Percentiles rank a stretch among this genome's conserved stretches.
Evolutionary conservation across 2,888 invertebrate genomes (phyloP).

Genomic region (Buathra laborator): DNA sequence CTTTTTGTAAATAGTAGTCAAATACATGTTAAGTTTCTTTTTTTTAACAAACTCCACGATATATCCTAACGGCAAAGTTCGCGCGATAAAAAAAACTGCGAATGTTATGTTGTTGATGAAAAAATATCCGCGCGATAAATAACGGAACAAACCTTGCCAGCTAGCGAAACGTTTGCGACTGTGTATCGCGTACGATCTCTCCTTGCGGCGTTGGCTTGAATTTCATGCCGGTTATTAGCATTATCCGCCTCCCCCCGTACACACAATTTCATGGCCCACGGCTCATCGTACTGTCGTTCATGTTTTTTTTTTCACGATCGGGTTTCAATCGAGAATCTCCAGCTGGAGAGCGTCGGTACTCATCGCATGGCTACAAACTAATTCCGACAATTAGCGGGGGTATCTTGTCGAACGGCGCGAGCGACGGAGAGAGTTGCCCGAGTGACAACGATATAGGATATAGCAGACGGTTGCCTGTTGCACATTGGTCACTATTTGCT

Average conservation of each 20-base stretch:
- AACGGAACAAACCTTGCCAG: no score
- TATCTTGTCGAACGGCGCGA: slow-evolving; percentile 8
- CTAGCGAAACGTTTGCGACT: no score
- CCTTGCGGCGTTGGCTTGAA: neutral
- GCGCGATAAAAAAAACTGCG: neutral
- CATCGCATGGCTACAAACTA: slow-evolving; percentile 27
- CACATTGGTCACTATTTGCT: slow-evolving; percentile 58
- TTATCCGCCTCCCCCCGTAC: neutral
- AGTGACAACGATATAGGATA: slow-evolving; percentile 9
- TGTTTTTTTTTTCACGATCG: neutral
- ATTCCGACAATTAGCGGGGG: slow-evolving; percentile 14
- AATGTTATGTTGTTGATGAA: neutral
- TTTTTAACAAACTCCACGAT: neutral
- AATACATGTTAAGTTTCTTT: slow-evolving; percentile 2
- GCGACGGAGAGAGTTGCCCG: slow-evolving; percentile 12
- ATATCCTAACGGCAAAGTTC: neutral
- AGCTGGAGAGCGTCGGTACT: neutral
- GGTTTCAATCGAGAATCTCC: neutral
- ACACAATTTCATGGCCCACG: neutral
- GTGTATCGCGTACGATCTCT: no score
- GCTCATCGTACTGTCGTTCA: neutral
- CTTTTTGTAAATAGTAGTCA: slow-evolving; percentile 32
- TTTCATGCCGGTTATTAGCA: slow-evolving; percentile 11
- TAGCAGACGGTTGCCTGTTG: slow-evolving; percentile 50
- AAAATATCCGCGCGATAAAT: neutral